A percentile compares a stretch with the other conserved stretches of the same genome.
Conservation (phyloP, 2,888 invertebrate species). For the Nemoura dubitans region DNA sequence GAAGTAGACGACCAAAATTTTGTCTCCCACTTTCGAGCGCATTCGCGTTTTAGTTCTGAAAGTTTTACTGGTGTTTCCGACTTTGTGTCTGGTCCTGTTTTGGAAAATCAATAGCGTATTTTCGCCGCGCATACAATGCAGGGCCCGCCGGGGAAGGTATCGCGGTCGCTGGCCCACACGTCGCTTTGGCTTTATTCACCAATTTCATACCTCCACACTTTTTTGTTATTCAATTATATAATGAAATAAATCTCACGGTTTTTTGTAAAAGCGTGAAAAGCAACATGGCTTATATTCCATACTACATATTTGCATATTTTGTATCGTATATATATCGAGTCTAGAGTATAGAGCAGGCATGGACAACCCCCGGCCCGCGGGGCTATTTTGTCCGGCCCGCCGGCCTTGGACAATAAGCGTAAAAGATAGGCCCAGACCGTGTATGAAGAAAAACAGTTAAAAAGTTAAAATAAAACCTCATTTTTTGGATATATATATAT, state of each 20-base stretch:
- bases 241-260: neutral
- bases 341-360: too few species aligned
- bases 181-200: neutral
- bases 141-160: neutral
- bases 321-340: too few species aligned
- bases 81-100: constrained; percentile 4
- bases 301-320: too few species aligned
- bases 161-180: neutral
- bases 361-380: too few species aligned
- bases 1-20: neutral
- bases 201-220: neutral
- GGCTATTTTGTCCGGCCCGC: too few species aligned
- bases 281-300: too few species aligned
- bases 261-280: too few species aligned
- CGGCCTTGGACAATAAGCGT: too few species aligned
- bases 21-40: neutral
- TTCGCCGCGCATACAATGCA: neutral
- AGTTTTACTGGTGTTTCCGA: neutral
- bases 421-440: too few species aligned
- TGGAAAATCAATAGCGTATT: neutral
- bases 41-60: neutral
- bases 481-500: too few species aligned
- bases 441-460: too few species aligned
- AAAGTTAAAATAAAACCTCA: too few species aligned
- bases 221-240: neutral